Evolutionary conservation across 2,888 invertebrate genomes (phyloP).

Genomic region (Patella depressa): DNA sequence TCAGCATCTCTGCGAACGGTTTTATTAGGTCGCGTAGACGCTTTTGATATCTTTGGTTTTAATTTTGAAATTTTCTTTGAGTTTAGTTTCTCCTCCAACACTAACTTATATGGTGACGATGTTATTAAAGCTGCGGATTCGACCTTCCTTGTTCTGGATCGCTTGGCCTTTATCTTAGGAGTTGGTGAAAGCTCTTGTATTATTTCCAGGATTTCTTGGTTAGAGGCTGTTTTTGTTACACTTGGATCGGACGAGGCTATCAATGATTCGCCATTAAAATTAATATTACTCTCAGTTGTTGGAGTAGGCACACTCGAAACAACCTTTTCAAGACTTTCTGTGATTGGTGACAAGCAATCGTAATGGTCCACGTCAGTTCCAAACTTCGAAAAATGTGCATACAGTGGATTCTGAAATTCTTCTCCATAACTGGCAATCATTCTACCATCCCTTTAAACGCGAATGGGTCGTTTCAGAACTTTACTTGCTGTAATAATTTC

Average conservation of each 20-base stretch:
- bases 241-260: no score
- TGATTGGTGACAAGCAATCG: background rate
- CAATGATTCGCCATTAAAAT: no score
- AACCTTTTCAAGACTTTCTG: no score
- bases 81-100: background rate
- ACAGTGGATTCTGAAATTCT: background rate
- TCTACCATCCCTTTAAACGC: background rate
- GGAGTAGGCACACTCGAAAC: no score
- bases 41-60: background rate
- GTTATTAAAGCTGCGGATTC: background rate
- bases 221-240: background rate
- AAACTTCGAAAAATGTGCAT: background rate
- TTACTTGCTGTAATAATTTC: background rate
- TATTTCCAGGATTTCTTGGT: conserved; percentile 17
- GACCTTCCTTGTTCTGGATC: conserved; percentile 6
- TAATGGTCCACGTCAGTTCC: background rate
- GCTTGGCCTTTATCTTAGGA: background rate
- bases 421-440: background rate
- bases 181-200: background rate
- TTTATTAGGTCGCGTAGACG: background rate
- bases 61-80: background rate
- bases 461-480: background rate
- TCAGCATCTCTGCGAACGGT: background rate
- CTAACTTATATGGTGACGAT: conserved; percentile 9
- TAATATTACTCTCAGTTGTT: no score